Percentiles rank a stretch among this genome's conserved stretches.
phyloP scores from a whole-genome alignment of 2,888 invertebrate genomes.

The Troides oblongomaculatus region DNA sequence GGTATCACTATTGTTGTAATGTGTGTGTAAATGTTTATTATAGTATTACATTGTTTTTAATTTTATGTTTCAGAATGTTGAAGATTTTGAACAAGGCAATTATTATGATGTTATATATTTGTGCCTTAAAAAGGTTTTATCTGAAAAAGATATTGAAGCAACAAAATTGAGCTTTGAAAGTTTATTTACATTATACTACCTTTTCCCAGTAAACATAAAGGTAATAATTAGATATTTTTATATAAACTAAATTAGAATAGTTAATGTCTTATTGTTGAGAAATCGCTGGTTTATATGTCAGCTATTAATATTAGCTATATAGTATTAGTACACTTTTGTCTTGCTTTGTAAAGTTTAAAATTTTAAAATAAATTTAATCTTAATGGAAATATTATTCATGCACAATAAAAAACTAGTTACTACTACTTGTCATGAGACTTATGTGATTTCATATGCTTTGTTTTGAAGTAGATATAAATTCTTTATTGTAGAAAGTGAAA shows the following conservation, averaged over 20 bases:
- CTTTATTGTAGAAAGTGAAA: constrained; percentile 50
- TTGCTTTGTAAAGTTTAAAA: too few species aligned
- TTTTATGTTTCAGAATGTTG: constrained; percentile 33
- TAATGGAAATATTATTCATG: too few species aligned
- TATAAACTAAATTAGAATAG: too few species aligned
- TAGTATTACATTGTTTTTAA: neutral
- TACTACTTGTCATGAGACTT: too few species aligned
- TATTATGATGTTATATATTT: constrained; percentile 67
- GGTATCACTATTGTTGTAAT: constrained; percentile 35
- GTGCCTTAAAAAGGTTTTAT: constrained; percentile 49
- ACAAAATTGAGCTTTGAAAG: constrained; percentile 51
- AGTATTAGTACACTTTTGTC: too few species aligned
- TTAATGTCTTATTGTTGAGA: too few species aligned
- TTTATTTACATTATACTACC: constrained; percentile 46
- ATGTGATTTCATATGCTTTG: neutral
- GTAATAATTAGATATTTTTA: constrained; percentile 37
- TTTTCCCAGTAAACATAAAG: constrained; percentile 51
- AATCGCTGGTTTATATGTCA: too few species aligned
- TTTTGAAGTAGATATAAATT: neutral
- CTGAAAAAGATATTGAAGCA: constrained; percentile 54
- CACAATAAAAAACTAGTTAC: too few species aligned
- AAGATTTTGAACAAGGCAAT: constrained; percentile 57
- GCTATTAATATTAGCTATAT: too few species aligned
- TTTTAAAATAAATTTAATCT: too few species aligned
- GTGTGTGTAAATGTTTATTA: too few species aligned